Conservation (phyloP, 1,140 invertebrate genomes). For the Cotesia vestalis region DNA sequence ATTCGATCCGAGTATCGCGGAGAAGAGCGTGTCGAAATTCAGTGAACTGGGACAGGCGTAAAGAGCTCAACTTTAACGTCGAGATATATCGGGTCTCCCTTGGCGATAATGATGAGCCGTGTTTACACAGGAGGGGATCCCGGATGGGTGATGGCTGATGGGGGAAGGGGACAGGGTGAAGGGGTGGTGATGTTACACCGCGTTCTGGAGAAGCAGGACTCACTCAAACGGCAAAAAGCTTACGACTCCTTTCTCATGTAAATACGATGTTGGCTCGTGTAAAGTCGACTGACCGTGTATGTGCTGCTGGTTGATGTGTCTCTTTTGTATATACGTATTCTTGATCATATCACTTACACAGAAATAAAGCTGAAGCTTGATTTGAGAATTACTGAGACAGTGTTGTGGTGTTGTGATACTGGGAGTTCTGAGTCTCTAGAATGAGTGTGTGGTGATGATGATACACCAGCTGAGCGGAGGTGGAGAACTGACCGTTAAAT, state of each 20-base stretch:
- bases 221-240: conserved; percentile 27
- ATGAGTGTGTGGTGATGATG: conserved; percentile 9
- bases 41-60: conserved; percentile 46
- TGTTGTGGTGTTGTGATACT: conserved; percentile 8
- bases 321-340: background rate
- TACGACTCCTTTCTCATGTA: conserved; percentile 66
- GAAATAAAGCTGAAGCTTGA: conserved; percentile 1
- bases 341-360: background rate
- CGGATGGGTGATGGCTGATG: conserved; percentile 43
- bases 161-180: conserved; percentile 1
- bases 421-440: background rate
- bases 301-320: conserved; percentile 42
- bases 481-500: conserved; percentile 60
- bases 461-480: conserved; percentile 31
- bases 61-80: conserved; percentile 44
- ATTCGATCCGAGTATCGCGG: conserved; percentile 13
- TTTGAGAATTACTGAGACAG: conserved; percentile 5
- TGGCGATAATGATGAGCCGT: conserved; percentile 65
- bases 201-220: conserved; percentile 10
- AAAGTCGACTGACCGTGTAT: conserved; percentile 62
- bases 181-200: too few species aligned
- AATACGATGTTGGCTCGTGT: conserved; percentile 65
- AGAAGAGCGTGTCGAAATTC: conserved; percentile 43
- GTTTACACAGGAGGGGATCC: conserved; percentile 58
- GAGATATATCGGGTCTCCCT: conserved; percentile 55